A percentile compares a stretch with the other conserved stretches of the same genome.
Conservation (phyloP, 2,888 invertebrate species). For the Acronicta aceris region DNA sequence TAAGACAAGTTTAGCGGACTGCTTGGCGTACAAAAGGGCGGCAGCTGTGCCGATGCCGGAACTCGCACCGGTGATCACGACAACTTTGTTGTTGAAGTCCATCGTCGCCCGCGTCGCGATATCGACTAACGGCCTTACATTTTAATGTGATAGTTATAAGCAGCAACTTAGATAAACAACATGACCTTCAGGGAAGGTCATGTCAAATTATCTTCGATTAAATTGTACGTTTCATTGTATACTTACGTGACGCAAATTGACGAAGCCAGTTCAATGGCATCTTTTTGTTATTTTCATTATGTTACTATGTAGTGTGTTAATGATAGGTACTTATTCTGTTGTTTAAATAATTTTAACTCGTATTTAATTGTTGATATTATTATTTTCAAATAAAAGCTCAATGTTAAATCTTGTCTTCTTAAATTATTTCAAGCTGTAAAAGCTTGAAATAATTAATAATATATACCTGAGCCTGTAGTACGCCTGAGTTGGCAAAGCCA, state of each 20-base stretch:
- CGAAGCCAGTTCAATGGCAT: not conserved
- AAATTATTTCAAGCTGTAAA: too few relatives aligned
- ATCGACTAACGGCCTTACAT: constrained; percentile 52
- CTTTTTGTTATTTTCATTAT: not conserved
- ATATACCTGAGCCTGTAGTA: too few relatives aligned
- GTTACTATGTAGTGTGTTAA: too few relatives aligned
- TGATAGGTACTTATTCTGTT: too few relatives aligned
- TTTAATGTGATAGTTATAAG: constrained; percentile 37
- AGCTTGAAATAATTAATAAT: too few relatives aligned
- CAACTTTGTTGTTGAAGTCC: constrained; percentile 90
- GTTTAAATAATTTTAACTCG: too few relatives aligned
- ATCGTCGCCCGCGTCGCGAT: constrained; percentile 68
- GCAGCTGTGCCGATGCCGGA: constrained; percentile 93
- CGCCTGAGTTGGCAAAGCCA: constrained; percentile 35
- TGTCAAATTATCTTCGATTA: not conserved
- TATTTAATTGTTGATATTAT: too few relatives aligned
- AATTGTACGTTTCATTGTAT: constrained; percentile 2
- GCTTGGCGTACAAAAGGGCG: constrained; percentile 91
- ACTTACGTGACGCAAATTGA: not conserved
- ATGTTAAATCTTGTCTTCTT: too few relatives aligned
- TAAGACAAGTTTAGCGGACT: constrained; percentile 91
- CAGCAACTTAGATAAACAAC: constrained; percentile 30
- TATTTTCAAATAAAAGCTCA: too few relatives aligned
- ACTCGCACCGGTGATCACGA: constrained; percentile 91
- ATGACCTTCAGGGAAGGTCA: constrained; percentile 25